A percentile compares a stretch with the other conserved stretches of the same genome.
Conservation (phyloP, 1,140 invertebrate species). For the Pseudomyrmex flavicornis region DNA sequence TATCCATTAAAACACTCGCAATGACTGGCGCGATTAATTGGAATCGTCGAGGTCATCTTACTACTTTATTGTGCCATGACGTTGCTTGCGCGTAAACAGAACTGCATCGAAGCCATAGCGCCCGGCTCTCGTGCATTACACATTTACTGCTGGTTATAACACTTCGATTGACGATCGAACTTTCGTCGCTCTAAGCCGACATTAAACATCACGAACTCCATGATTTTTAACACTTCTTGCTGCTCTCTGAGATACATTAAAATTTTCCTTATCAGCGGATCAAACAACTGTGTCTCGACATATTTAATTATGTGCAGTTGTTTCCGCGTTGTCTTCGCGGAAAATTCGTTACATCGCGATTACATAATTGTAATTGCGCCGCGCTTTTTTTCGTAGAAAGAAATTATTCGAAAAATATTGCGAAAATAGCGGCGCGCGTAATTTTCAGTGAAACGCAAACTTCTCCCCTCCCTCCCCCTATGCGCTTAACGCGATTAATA, state of each 20-base stretch:
- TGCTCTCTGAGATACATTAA: slow-evolving; percentile 9
- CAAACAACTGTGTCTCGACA: neutral
- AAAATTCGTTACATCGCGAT: neutral
- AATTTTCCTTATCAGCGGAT: neutral
- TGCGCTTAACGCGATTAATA: slow-evolving; percentile 41
- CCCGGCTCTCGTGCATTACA: slow-evolving; percentile 10
- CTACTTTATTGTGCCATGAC: slow-evolving; percentile 38
- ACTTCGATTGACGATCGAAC: neutral
- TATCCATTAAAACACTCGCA: slow-evolving; percentile 58
- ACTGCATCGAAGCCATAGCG: neutral
- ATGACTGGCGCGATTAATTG: slow-evolving; percentile 52
- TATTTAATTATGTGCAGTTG: neutral
- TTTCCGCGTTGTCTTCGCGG: no score
- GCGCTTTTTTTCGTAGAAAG: neutral
- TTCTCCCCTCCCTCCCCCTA: no score
- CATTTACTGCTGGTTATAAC: slow-evolving; percentile 13
- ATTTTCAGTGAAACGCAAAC: slow-evolving; percentile 34
- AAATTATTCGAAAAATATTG: slow-evolving; percentile 21
- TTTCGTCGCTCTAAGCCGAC: neutral
- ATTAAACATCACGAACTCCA: neutral
- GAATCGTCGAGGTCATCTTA: slow-evolving; percentile 47
- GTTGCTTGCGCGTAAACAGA: slow-evolving; percentile 11
- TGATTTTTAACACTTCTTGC: neutral
- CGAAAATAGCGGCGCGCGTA: slow-evolving; percentile 14
- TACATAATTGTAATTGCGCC: slow-evolving; percentile 9